phyloP scores from a whole-genome alignment of 53 echinoderm and acorn worm genomes.

The Paracentrotus lividus region DNA sequence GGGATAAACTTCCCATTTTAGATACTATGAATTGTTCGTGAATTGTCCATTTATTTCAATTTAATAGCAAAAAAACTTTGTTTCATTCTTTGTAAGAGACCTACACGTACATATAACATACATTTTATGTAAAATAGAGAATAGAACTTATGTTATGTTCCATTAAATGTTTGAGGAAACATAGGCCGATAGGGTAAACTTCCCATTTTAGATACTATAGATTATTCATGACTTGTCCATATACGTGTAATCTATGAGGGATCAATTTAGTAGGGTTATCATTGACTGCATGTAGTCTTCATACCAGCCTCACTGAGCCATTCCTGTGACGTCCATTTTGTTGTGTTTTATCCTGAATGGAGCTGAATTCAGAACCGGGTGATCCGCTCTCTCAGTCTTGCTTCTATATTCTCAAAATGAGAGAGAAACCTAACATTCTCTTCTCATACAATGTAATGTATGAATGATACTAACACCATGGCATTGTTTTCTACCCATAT shows the following conservation, averaged over 20 bases:
- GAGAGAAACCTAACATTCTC: constrained; percentile 60
- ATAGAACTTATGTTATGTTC: background rate
- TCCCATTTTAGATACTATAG: background rate
- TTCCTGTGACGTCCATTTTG: constrained; percentile 68
- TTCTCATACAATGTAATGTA: constrained; percentile 50
- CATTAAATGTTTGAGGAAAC: background rate
- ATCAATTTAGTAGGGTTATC: background rate
- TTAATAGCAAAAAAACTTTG: too few species aligned
- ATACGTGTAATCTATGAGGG: background rate
- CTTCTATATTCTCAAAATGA: constrained; percentile 25
- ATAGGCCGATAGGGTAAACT: too few species aligned
- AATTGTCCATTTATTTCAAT: background rate
- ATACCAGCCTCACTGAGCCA: constrained; percentile 61
- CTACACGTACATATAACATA: constrained; percentile 1
- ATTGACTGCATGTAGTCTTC: constrained; percentile 71
- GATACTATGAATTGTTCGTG: background rate
- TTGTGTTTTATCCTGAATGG: constrained; percentile 70
- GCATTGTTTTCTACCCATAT: constrained; percentile 53
- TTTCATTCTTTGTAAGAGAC: background rate
- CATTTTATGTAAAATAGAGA: background rate
- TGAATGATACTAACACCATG: constrained; percentile 58
- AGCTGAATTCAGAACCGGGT: constrained; percentile 20
- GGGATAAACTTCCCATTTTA: background rate
- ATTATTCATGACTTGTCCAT: background rate
- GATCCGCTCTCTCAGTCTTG: constrained; percentile 73